These are phyloP conservation scores for Metalampra italica DNA, from an alignment of 2,888 invertebrate genomes.

Conservation along the genomic window DNA sequence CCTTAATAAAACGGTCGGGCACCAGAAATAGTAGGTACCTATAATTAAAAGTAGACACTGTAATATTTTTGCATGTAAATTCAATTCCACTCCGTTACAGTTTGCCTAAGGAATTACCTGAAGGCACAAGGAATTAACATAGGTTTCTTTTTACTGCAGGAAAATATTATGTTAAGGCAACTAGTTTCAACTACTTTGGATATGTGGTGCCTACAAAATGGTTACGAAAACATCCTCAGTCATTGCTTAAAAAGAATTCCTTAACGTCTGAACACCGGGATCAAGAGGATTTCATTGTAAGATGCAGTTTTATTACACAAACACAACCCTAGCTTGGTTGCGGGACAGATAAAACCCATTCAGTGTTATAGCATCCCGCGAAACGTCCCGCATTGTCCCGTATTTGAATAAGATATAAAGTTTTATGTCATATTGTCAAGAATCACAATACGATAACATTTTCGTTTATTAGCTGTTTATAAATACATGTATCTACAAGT, in stretches of 20 bases:
- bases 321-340: slow-evolving; percentile 18
- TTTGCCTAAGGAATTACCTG: no score
- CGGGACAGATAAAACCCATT: slow-evolving; percentile 15
- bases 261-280: slow-evolving; percentile 3
- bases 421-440: background rate
- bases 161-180: no score
- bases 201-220: no score
- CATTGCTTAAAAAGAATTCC: background rate
- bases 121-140: no score
- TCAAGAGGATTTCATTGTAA: slow-evolving; percentile 2
- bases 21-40: no score
- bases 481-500: background rate
- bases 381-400: slow-evolving; percentile 7
- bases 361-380: slow-evolving; percentile 10
- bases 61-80: no score
- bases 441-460: background rate
- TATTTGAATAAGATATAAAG: slow-evolving; percentile 8
- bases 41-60: no score
- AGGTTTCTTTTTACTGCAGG: no score
- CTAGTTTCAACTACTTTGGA: no score
- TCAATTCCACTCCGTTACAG: no score
- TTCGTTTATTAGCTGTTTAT: background rate
- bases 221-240: background rate
- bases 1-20: no score
- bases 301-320: slow-evolving; percentile 21